Percentiles rank a stretch among this genome's conserved stretches.
phyloP scores from a whole-genome alignment of 2,797 vertebrate genomes.

The Ammospiza maritima region DNA sequence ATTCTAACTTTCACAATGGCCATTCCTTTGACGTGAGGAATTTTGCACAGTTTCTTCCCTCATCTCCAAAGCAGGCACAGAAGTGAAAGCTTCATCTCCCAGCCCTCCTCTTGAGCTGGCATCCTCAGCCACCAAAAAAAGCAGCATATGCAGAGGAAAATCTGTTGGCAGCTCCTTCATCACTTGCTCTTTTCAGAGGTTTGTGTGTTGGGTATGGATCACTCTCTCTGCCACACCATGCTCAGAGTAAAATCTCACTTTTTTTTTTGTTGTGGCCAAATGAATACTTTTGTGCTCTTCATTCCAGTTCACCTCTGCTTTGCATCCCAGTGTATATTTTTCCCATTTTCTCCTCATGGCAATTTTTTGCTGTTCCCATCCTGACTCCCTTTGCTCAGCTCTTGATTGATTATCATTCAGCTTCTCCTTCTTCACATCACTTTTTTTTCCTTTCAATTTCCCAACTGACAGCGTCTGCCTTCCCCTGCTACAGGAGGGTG shows the following conservation, averaged over 20 bases:
- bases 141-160: background rate
- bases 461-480: background rate
- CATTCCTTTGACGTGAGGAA: background rate
- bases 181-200: background rate
- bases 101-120: background rate
- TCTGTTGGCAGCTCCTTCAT: background rate
- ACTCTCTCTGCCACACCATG: fast-evolving
- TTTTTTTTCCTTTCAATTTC: background rate
- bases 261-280: background rate
- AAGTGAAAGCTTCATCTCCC: background rate
- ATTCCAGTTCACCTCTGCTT: background rate
- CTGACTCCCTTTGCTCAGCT: background rate
- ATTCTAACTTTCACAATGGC: background rate
- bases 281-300: background rate
- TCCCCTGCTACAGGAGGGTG: background rate
- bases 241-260: background rate
- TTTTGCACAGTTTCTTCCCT: background rate
- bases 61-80: fast-evolving
- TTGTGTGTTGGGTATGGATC: background rate
- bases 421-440: background rate
- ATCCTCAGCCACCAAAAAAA: background rate
- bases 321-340: background rate
- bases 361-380: background rate
- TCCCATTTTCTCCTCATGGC: background rate
- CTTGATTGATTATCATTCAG: background rate